Conservation (phyloP, 2,888 invertebrate genomes). For the Eurytoma californica region DNA sequence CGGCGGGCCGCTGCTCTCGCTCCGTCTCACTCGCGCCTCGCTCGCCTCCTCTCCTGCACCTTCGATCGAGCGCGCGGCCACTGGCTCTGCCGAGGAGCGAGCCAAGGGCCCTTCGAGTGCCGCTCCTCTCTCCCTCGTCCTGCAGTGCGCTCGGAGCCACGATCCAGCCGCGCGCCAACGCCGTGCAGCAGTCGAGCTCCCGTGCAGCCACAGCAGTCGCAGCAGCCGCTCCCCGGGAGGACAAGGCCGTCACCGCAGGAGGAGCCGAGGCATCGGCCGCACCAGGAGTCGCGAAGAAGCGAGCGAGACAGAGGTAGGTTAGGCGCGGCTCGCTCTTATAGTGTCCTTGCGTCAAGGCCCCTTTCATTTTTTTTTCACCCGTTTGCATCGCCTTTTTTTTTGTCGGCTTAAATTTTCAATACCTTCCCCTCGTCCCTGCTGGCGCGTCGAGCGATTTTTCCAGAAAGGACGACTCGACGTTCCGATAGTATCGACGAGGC, state of each 20-base stretch:
- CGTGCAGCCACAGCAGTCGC: too few relatives aligned
- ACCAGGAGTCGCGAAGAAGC: background rate
- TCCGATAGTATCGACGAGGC: too few relatives aligned
- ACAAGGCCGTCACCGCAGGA: too few relatives aligned
- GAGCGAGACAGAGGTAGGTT: constrained; percentile 35
- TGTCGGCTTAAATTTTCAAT: too few relatives aligned
- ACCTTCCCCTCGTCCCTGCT: too few relatives aligned
- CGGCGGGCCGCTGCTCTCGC: too few relatives aligned
- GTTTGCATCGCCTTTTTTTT: background rate
- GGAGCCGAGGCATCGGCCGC: too few relatives aligned
- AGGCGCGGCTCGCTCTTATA: constrained; percentile 14
- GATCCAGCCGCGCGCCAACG: background rate
- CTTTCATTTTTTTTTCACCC: background rate
- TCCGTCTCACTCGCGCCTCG: too few relatives aligned
- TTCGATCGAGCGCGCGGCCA: constrained; percentile 41
- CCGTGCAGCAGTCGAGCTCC: background rate
- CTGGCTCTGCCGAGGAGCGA: background rate
- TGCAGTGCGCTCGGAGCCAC: background rate
- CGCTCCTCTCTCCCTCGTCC: constrained; percentile 7
- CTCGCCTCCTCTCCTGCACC: constrained; percentile 16
- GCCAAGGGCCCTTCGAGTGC: constrained; percentile 15
- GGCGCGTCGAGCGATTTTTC: too few relatives aligned
- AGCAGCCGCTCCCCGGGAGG: too few relatives aligned
- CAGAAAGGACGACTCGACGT: too few relatives aligned
- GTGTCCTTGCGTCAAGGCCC: background rate